Base-by-base conservation (phyloP, 2,113 vertebrate genomes). In the Pristiophorus japonicus region DNA sequence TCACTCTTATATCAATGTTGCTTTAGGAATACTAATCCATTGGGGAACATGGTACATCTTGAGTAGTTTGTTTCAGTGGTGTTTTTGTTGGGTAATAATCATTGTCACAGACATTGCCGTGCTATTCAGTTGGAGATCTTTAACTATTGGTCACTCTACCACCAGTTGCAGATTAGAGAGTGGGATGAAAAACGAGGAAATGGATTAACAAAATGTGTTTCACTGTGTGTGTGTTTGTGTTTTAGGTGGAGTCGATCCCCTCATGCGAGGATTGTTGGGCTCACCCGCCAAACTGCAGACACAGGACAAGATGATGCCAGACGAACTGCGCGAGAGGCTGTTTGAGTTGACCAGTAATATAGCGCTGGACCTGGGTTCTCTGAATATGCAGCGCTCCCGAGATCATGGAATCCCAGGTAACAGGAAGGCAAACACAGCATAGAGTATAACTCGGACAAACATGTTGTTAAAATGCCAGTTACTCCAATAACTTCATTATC, bases 231-330 rank as follows among this genome's bases (percentile, higher is more conserved):
- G 51, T 51, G 51, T 51, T 1, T 51, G 51, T 51, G 51, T 51
- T 1, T 51, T 47, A 87, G 81, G 85, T 45, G 47, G 70, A 5
- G 97, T 98, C 0, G 98, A 99, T 91, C 97, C 98, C 65, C 42
- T 98, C 75, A 95, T 99, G 12, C 96, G 97, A n/a, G 98, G 98
- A 93, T 96, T 98, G 96, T 96, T 98, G 62, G 97, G 96, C 14
- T 97, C 95, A 0, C 98, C 96, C 0, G 97, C 98, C 96, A 98
- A 98, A 96, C 97, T 98, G 95, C 97, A 97, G 96, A 97, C 96
- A 0, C 98, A 98, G 96, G 96, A 98, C 95, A 97, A 98, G 95
- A 98, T 98, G 97, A 0, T 99, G 38, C 97, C 98, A 95, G 95
- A 98, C 0, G 98, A 98, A 47, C 96, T 99, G 66, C 96, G 97